Evolutionary conservation across 1,140 invertebrate genomes (phyloP).

Genomic region (Ditylenchus dipsaci): DNA sequence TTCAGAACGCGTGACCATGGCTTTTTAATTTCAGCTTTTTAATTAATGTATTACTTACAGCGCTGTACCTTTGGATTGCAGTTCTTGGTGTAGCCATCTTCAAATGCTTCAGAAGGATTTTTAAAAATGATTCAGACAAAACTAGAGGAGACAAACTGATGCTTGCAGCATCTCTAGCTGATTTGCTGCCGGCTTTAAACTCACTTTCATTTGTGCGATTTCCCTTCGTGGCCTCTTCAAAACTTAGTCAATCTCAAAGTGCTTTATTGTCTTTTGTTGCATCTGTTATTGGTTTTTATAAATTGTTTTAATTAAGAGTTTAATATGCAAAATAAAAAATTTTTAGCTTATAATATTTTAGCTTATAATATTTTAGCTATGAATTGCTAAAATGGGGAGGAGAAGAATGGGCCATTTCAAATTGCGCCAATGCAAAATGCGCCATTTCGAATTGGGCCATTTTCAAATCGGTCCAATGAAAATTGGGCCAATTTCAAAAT

Average conservation of each 20-base stretch:
- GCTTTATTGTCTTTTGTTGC: background rate
- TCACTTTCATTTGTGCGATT: background rate
- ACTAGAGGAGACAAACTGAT: background rate
- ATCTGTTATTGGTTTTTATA: background rate
- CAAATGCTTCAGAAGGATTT: background rate
- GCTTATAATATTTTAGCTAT: too few species aligned
- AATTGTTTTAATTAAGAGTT: background rate
- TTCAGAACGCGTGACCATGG: too few species aligned
- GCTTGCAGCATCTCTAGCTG: background rate
- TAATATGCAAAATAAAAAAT: too few species aligned
- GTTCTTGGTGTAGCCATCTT: background rate
- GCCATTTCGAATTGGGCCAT: too few species aligned
- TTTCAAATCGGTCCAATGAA: too few species aligned
- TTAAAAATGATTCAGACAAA: background rate
- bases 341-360: too few species aligned
- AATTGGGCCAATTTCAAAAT: too few species aligned
- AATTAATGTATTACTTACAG: too few species aligned
- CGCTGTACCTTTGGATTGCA: background rate
- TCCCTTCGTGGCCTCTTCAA: background rate
- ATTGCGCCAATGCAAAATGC: too few species aligned
- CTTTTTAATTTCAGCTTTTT: too few species aligned
- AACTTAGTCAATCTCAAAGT: slow-evolving; percentile 1
- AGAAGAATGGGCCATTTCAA: too few species aligned
- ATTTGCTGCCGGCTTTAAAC: background rate
- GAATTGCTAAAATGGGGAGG: too few species aligned